phyloP scores from a whole-genome alignment of 2,797 vertebrate genomes.

The Danio choprae region DNA sequence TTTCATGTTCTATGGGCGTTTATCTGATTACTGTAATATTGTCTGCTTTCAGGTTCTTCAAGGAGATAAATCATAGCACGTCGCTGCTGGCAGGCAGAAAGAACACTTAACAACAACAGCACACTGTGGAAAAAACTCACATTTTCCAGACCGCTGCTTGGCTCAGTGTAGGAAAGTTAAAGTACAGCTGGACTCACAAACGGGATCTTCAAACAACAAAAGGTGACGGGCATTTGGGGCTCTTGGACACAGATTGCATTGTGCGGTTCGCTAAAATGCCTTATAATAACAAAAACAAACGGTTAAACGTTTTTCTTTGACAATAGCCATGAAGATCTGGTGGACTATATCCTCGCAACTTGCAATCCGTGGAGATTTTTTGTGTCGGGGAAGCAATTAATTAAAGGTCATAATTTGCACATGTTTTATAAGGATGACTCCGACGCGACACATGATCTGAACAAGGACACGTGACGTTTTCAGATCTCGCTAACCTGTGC shows the following conservation, averaged over 20 bases:
- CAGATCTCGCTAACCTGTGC: slow-evolving; percentile 25
- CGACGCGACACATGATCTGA: background rate
- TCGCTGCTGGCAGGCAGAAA: slow-evolving; percentile 52
- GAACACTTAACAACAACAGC: slow-evolving; percentile 50
- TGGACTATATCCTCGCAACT: slow-evolving; percentile 37
- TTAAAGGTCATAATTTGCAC: slow-evolving; percentile 49
- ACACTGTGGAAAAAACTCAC: slow-evolving; percentile 36
- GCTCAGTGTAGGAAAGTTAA: slow-evolving; percentile 38
- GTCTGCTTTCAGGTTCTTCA: slow-evolving; percentile 79
- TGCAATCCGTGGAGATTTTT: slow-evolving; percentile 2
- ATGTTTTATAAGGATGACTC: slow-evolving; percentile 33
- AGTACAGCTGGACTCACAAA: slow-evolving; percentile 45
- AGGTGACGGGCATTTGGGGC: slow-evolving; percentile 28
- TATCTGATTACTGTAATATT: slow-evolving; percentile 53
- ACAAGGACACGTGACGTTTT: slow-evolving; percentile 22
- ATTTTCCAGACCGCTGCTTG: slow-evolving; percentile 39
- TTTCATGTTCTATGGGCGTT: slow-evolving; percentile 23
- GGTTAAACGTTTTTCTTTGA: slow-evolving; percentile 37
- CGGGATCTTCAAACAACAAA: slow-evolving; percentile 33
- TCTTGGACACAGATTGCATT: slow-evolving; percentile 44
- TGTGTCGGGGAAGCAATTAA: slow-evolving; percentile 20
- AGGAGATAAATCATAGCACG: slow-evolving; percentile 85
- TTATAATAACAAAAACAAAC: slow-evolving; percentile 43
- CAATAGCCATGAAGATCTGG: slow-evolving; percentile 23
- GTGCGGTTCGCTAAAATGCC: slow-evolving; percentile 40